phyloP scores from a whole-genome alignment of 1,140 invertebrate species.

The Cataglyphis hispanica region DNA sequence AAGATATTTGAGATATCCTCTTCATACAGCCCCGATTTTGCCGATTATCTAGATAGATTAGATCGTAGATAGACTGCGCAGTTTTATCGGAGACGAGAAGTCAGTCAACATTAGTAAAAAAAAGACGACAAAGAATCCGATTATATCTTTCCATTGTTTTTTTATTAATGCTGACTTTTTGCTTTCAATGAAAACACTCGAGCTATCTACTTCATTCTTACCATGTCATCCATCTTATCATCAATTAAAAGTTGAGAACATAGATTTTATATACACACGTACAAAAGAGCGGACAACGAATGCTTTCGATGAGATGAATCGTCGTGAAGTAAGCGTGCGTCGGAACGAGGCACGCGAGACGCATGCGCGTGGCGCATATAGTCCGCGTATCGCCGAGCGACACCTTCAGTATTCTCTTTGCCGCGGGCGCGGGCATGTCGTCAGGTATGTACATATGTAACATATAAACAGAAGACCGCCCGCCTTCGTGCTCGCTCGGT shows the following conservation, averaged over 20 bases:
- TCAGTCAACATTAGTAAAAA: too few relatives aligned
- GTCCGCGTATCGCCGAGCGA: neutral
- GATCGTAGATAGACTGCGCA: too few relatives aligned
- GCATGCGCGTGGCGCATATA: neutral
- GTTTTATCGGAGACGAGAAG: too few relatives aligned
- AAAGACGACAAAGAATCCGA: too few relatives aligned
- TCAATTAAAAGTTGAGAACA: neutral
- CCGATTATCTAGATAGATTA: too few relatives aligned
- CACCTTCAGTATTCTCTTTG: conserved; percentile 33
- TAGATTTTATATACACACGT: too few relatives aligned
- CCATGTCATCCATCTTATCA: too few relatives aligned
- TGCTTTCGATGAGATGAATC: neutral
- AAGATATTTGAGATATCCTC: too few relatives aligned
- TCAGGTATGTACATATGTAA: neutral
- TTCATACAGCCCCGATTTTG: too few relatives aligned
- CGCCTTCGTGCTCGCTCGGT: conserved; percentile 29
- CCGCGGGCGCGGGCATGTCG: neutral
- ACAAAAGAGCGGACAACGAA: neutral
- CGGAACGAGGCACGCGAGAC: neutral
- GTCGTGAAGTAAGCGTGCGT: neutral
- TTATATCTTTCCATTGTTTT: too few relatives aligned
- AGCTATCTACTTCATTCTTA: neutral
- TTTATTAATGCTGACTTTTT: neutral
- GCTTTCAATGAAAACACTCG: too few relatives aligned
- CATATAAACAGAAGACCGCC: neutral